phyloP scores from a whole-genome alignment of 2,797 vertebrate genomes.

The Paramormyrops hopkinsi region DNA sequence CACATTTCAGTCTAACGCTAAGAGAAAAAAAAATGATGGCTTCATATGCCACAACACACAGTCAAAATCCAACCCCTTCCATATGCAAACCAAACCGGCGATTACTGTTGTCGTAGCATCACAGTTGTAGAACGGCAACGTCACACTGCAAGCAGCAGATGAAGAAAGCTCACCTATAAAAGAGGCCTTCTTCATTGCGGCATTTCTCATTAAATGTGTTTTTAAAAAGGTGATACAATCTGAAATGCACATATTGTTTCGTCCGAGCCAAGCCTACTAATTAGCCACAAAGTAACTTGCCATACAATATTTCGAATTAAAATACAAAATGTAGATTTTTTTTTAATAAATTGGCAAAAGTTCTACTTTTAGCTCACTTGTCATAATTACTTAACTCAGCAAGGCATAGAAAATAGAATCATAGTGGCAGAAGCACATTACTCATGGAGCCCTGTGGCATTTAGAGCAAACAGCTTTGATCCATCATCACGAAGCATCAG shows the following conservation, averaged over 20 bases:
- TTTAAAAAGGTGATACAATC: background rate
- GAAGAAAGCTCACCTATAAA: background rate
- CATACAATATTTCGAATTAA: background rate
- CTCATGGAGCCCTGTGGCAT: conserved; percentile 52
- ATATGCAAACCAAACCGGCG: background rate
- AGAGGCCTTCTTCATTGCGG: background rate
- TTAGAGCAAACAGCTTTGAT: conserved; percentile 45
- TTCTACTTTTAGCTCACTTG: conserved; percentile 4
- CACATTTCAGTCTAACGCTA: background rate
- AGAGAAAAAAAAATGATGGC: background rate
- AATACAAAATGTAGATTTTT: background rate
- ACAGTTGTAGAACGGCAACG: background rate
- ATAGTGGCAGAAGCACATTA: conserved; percentile 56
- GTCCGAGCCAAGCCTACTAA: background rate
- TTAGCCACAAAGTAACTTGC: background rate
- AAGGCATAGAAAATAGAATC: conserved; percentile 30
- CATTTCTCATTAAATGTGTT: background rate
- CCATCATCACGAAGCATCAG: conserved; percentile 27
- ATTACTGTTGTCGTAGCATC: background rate
- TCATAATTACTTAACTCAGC: background rate
- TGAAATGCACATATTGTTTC: background rate
- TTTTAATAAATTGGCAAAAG: background rate
- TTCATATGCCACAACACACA: background rate
- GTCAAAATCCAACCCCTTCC: background rate
- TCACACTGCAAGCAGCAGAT: background rate